Evolutionary conservation across 2,113 vertebrate genomes (phyloP).

Genomic region (Daboia siamensis): DNA sequence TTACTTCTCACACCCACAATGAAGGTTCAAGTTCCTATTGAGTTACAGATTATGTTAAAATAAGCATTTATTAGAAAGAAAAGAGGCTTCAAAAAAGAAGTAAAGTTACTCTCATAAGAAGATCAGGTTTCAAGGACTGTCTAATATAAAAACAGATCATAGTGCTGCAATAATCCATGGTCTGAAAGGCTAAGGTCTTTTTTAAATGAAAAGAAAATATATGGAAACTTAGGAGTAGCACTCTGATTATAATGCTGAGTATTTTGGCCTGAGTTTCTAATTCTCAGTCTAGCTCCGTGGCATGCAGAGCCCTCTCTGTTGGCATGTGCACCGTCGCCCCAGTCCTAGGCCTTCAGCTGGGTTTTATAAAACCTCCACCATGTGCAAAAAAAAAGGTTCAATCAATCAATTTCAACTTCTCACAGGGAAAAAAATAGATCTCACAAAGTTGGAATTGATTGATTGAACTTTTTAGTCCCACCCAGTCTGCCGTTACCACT

Average conservation of each 20-base stretch:
- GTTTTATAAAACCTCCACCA: too few relatives aligned
- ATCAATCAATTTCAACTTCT: too few relatives aligned
- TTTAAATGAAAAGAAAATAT: not conserved
- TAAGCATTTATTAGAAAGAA: not conserved
- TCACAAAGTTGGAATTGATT: too few relatives aligned
- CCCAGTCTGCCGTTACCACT: too few relatives aligned
- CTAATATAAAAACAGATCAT: not conserved
- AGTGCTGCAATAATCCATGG: not conserved
- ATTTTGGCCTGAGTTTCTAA: not conserved
- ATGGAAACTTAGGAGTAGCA: not conserved
- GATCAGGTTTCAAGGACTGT: not conserved
- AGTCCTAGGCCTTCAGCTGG: too few relatives aligned
- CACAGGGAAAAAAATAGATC: too few relatives aligned
- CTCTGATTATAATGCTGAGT: not conserved
- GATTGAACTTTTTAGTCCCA: too few relatives aligned
- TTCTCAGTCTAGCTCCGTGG: not conserved
- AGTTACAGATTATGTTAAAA: not conserved
- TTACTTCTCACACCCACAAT: slow-evolving; percentile 27
- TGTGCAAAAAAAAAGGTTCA: too few relatives aligned
- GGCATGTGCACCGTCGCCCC: too few relatives aligned
- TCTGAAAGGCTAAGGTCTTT: not conserved
- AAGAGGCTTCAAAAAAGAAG: not conserved
- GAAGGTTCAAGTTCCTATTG: not conserved
- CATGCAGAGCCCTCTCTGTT: too few relatives aligned
- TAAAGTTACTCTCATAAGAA: not conserved